Evolutionary conservation across 2,797 vertebrate genomes (phyloP), one percentile per base, ranked within the genome.

Genomic region (Onychomys torridus): DNA sequence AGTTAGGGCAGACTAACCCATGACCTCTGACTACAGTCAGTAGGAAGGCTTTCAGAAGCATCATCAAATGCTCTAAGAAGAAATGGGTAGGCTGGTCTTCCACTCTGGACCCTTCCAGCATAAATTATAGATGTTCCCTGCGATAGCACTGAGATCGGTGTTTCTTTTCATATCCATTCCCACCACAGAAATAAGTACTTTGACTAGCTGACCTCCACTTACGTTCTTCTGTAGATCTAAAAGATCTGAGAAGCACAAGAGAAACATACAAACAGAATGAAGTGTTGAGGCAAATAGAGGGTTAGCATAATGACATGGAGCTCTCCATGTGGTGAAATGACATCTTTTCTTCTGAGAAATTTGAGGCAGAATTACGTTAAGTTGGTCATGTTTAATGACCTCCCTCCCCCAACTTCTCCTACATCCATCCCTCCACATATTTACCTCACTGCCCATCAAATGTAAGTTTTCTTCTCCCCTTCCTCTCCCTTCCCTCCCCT

Each of bases 41-140:
- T 25, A 77, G 75, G 52, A 92, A 55, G 29, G 49, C 19, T 91
- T 93, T 85, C 4, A 34, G 52, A 88, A 59, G 29, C 10, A 92
- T 61, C 55, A 17, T 40, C 46, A 9, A 1, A 61, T 71, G 94
- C 91, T 96, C 89, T 71, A 9, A 75, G 67, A 92, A 92, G 61
- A 83, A 94, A 89, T 89, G 84, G 84, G 76, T 92, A 84, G 55
- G 55, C 90, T 65, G 34, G 34, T 57, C 55, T 75, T 93, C 82
- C 89, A 29, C 63, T 89, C 21, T 88, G 67, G 75, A 46, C 25
- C 59, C n/a, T 59, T 37, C 19, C 57, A 11, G 4, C 71, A 89
- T 79, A 81, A 92, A 89, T 57, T 73, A 75, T 4, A 76, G 71
- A 92, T 49, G 57, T 1, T 40, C 81, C 29, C 84, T 55, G 61